Evolutionary conservation across 2,113 vertebrate species (phyloP).

Genomic region (Neomonachus schauinslandi): DNA sequence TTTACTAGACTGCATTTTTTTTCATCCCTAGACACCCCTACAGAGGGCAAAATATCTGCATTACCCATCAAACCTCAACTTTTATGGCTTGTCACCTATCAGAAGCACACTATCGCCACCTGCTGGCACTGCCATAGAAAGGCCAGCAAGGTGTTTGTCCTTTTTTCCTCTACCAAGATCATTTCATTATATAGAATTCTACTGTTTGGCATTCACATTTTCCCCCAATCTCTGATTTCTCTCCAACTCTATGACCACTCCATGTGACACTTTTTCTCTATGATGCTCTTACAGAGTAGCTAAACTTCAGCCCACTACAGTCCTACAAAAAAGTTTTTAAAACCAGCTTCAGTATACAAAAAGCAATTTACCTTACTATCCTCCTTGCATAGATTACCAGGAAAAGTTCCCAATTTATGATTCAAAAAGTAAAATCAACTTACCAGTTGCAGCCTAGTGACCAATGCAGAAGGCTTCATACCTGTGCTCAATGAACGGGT

Average conservation of each 20-base stretch:
- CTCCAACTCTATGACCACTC: neutral
- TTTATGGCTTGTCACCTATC: neutral
- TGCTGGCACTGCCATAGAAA: constrained; percentile 75
- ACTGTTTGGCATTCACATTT: neutral
- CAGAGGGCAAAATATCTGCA: neutral
- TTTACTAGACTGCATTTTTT: neutral
- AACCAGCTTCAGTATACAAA: neutral
- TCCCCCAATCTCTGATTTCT: neutral
- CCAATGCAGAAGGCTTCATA: neutral
- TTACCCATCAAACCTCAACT: neutral
- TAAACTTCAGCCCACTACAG: neutral
- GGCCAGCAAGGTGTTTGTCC: neutral
- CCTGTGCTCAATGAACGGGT: neutral
- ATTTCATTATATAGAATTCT: neutral
- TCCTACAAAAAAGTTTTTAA: neutral
- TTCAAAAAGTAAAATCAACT: neutral
- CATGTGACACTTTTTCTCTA: neutral
- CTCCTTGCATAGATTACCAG: neutral
- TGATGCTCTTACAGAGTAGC: neutral
- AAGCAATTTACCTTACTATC: neutral
- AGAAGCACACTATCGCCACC: constrained; percentile 85
- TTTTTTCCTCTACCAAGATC: neutral
- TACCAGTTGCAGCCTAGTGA: neutral
- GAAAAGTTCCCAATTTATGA: neutral
- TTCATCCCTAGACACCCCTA: neutral